Conservation (phyloP, 2,797 vertebrate species). For the Falco novaeseelandiae region DNA sequence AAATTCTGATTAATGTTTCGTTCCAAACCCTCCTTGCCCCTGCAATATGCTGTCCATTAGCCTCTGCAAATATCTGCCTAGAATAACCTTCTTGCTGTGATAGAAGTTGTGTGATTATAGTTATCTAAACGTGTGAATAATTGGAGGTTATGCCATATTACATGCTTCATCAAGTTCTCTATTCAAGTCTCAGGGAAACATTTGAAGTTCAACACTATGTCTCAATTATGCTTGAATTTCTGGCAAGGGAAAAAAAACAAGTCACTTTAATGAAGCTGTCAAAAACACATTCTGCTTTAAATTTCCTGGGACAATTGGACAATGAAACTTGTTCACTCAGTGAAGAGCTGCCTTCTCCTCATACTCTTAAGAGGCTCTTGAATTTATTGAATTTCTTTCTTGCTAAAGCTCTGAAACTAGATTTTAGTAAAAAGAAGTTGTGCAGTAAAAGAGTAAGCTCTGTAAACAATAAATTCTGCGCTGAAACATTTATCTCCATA, state of each 20-base stretch:
- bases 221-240: conserved; percentile 77
- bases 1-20: conserved; percentile 70
- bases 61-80: conserved; percentile 71
- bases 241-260: conserved; percentile 46
- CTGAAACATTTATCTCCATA: conserved; percentile 14
- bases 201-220: conserved; percentile 71
- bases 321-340: conserved; percentile 60
- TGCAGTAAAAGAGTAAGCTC: neutral
- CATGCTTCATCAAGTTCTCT: conserved; percentile 76
- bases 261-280: conserved; percentile 73
- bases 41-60: conserved; percentile 73
- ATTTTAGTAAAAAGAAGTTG: conserved; percentile 35
- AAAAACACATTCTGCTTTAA: conserved; percentile 69
- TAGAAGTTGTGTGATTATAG: conserved; percentile 69
- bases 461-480: conserved; percentile 16
- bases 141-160: conserved; percentile 75
- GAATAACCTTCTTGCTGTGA: conserved; percentile 60
- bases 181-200: conserved; percentile 72
- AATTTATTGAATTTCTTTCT: conserved; percentile 35
- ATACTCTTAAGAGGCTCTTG: conserved; percentile 9
- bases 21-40: conserved; percentile 55
- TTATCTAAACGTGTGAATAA: conserved; percentile 78
- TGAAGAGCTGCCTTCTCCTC: conserved; percentile 63
- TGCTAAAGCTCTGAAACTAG: conserved; percentile 4
- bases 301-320: conserved; percentile 74